Evolutionary conservation across 2,888 invertebrate species (phyloP), one percentile per base, ranked within the genome.

Genomic region (Diachrysia chrysitis): DNA sequence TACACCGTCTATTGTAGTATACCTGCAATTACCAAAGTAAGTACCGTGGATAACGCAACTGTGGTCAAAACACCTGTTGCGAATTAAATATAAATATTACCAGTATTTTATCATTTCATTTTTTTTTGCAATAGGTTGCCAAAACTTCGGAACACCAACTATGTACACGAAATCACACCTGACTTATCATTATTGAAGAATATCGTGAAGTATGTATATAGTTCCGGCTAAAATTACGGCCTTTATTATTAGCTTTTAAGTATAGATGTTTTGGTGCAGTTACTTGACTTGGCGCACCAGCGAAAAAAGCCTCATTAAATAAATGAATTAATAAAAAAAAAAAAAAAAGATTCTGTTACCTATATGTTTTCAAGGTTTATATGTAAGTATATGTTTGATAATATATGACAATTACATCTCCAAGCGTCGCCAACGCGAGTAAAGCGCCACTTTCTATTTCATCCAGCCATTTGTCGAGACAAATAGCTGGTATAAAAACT

Each of bases 401-500:
- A 12, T 46, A n/a, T 17, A 35, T 35, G 19, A 58, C 66, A 66
- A 66, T 65, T 56, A 17, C 61, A 48, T 17, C 75, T 60, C 21
- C 56, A n/a, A 3, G 19, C 53, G 59, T 25, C 14, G 48, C 35
- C 3, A 25, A 10, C 62, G 46, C 37, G 42, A 42, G 46, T 48
- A 32, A 58, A 21, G 17, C 19, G 37, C 35, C 65, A 65, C 78
- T 76, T 77, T 76, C 78, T 61, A 61, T 69, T 68, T 65, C 51
- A 51, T 29, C 73, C 69, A 21, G 73, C 23, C 54, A 37, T 56
- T 66, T 53, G 64, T 70, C 80, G 73, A 72, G 72, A 73, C 80
- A 74, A 75, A 76, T 76, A 57, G 73, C 69, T 66, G 61, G 57
- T 64, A 64, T 77, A 78, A 83, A 79, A 83, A 83, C 83, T 66